Percentiles rank a stretch among this genome's conserved stretches.
phyloP scores from a whole-genome alignment of 2,888 invertebrate species.

The Dicranocentrus wangi region DNA sequence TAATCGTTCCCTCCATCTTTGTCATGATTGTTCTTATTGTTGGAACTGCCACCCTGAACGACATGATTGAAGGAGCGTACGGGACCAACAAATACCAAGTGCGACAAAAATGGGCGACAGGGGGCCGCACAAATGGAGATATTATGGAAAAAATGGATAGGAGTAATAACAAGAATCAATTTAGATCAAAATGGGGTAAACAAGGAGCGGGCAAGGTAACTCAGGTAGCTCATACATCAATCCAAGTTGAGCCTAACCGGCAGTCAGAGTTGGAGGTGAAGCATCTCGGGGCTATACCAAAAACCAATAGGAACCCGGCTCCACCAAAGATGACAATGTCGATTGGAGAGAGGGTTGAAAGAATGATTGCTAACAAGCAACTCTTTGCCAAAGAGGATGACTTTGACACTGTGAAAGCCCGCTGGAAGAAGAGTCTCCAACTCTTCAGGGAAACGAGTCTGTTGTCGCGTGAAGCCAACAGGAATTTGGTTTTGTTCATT shows the following conservation, averaged over 20 bases:
- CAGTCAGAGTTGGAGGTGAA: too few relatives aligned
- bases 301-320: too few relatives aligned
- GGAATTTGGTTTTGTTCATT: neutral
- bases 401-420: neutral
- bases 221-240: too few relatives aligned
- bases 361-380: neutral
- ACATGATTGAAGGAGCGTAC: neutral
- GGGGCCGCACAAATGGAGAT: too few relatives aligned
- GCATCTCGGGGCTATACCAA: too few relatives aligned
- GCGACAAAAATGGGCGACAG: neutral
- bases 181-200: too few relatives aligned
- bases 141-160: too few relatives aligned
- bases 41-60: neutral
- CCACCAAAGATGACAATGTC: too few relatives aligned
- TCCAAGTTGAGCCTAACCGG: too few relatives aligned
- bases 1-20: neutral
- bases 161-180: too few relatives aligned
- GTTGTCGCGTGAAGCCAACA: neutral
- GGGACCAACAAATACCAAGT: neutral
- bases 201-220: too few relatives aligned
- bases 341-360: too few relatives aligned
- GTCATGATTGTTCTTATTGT: neutral
- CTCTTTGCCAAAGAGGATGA: neutral
- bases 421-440: neutral
- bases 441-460: neutral